Conservation (phyloP, 2,797 vertebrate species). For the Vultur gryphus region DNA sequence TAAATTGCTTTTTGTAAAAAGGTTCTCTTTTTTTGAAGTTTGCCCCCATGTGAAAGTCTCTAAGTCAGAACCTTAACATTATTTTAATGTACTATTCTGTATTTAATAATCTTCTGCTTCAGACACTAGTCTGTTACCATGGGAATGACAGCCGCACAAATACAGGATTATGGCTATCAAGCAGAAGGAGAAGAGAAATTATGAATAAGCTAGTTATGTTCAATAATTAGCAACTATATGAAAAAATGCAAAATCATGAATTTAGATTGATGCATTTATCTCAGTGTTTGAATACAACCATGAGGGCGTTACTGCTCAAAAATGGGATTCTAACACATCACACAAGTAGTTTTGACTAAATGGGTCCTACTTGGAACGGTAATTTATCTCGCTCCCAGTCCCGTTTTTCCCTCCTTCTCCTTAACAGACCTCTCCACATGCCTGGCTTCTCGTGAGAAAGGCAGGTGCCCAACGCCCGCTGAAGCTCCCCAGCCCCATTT, state of each 20-base stretch:
- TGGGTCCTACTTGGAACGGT: not conserved
- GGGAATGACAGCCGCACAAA: slow-evolving; percentile 73
- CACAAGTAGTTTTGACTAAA: not conserved
- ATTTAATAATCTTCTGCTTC: slow-evolving; percentile 75
- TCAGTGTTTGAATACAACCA: slow-evolving; percentile 52
- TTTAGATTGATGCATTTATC: slow-evolving; percentile 68
- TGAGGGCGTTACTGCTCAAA: slow-evolving; percentile 26
- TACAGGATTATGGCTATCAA: slow-evolving; percentile 69
- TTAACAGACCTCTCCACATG: rapidly evolving
- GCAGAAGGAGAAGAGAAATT: slow-evolving; percentile 69
- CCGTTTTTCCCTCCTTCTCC: not conserved
- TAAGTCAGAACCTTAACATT: slow-evolving; percentile 69
- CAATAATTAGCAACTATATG: slow-evolving; percentile 70
- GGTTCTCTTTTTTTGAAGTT: slow-evolving; percentile 57
- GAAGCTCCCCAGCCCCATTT: rapidly evolving
- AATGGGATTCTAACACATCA: slow-evolving; percentile 15
- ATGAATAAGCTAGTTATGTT: slow-evolving; percentile 70
- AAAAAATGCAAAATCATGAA: slow-evolving; percentile 53
- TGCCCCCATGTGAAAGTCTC: slow-evolving; percentile 67
- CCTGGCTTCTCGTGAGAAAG: rapidly evolving
- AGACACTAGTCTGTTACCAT: slow-evolving; percentile 78
- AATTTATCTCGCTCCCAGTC: not conserved
- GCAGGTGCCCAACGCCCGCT: not conserved
- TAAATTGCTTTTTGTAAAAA: slow-evolving; percentile 62
- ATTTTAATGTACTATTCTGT: slow-evolving; percentile 74